These are phyloP conservation scores for Dryas iulia DNA, from an alignment of 1,140 invertebrate species.

Conservation along the genomic window DNA sequence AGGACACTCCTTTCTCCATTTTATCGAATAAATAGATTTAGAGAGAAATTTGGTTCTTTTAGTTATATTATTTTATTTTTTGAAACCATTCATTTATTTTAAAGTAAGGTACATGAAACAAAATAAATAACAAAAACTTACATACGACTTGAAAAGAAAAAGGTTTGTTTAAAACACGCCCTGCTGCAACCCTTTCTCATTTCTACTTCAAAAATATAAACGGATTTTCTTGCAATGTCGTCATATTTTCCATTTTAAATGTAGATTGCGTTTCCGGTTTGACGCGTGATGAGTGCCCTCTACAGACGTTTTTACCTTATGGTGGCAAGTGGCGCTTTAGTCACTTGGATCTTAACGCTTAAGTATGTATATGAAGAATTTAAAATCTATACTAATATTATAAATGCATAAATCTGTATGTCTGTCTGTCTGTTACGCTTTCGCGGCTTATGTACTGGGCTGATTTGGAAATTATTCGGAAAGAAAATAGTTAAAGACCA, in stretches of 20 bases:
- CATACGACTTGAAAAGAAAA: not conserved
- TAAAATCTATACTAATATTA: not conserved
- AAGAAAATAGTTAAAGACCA: no score
- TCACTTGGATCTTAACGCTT: not conserved
- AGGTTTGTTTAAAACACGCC: not conserved
- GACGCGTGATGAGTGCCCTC: slow-evolving; percentile 2
- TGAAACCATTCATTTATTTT: not conserved
- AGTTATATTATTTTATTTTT: no score
- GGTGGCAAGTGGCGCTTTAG: not conserved
- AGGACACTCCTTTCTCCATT: no score
- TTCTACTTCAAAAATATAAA: not conserved
- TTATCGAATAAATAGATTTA: no score
- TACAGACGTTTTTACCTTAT: slow-evolving; percentile 1
- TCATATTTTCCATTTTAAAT: slow-evolving; percentile 7
- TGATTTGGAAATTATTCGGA: no score
- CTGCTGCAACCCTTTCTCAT: slow-evolving; percentile 5
- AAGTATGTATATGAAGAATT: not conserved
- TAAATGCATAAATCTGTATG: not conserved
- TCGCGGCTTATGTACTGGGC: no score
- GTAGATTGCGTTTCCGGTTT: slow-evolving; percentile 10
- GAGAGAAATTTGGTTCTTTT: no score
- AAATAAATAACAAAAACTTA: not conserved
- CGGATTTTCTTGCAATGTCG: not conserved
- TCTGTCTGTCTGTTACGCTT: no score
- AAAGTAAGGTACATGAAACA: not conserved